phyloP scores from a whole-genome alignment of 1,140 invertebrate genomes.

The Onthophagus taurus region DNA sequence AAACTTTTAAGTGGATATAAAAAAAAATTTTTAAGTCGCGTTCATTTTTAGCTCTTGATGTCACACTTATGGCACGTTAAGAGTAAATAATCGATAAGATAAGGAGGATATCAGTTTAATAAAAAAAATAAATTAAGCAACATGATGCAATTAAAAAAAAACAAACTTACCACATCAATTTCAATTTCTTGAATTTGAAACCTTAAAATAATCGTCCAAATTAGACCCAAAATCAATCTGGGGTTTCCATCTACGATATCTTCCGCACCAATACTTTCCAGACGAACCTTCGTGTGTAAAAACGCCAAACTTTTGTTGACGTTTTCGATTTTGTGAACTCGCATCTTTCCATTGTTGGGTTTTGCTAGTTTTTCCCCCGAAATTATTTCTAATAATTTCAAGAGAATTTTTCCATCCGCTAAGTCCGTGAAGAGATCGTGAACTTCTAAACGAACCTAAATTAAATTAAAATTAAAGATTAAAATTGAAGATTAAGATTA shows the following conservation, averaged over 20 bases:
- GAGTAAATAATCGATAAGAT: too few relatives aligned
- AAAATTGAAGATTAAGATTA: too few relatives aligned
- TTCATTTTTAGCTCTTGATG: too few relatives aligned
- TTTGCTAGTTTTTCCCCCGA: constrained; percentile 94
- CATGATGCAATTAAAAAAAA: neutral
- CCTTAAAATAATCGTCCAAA: constrained; percentile 96
- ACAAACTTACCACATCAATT: constrained; percentile 79
- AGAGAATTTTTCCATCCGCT: constrained; percentile 87
- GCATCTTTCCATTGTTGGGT: constrained; percentile 93
- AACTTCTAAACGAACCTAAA: constrained; percentile 86
- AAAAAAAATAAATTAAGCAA: neutral
- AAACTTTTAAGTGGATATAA: too few relatives aligned
- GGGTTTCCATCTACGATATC: constrained; percentile 98
- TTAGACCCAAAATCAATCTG: constrained; percentile 90
- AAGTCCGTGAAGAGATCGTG: constrained; percentile 95
- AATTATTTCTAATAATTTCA: constrained; percentile 97
- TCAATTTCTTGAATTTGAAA: constrained; percentile 99
- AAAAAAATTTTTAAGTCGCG: too few relatives aligned
- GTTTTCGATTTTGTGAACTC: constrained; percentile 99
- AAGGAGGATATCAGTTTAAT: constrained; percentile 6
- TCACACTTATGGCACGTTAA: too few relatives aligned
- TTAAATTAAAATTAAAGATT: too few relatives aligned
- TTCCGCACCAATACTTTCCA: constrained; percentile 98
- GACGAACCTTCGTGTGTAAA: constrained; percentile 90
- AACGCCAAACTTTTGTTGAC: constrained; percentile 97